Evolutionary conservation across 1,140 invertebrate genomes (phyloP).

Genomic region (Apis dorsata): DNA sequence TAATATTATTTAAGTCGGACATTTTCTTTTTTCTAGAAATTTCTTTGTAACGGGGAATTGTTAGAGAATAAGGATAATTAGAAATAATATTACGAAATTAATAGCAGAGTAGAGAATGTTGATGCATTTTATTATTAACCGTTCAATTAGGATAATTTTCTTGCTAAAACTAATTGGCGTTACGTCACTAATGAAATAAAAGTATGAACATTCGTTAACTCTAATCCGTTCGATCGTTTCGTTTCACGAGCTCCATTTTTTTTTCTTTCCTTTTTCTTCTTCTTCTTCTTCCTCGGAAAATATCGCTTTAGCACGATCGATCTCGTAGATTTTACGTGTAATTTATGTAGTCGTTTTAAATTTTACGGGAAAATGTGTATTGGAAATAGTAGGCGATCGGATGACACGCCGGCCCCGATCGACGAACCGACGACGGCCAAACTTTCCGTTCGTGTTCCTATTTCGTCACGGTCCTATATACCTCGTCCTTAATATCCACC

Average conservation of each 20-base stretch:
- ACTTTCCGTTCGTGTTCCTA: conserved; percentile 51
- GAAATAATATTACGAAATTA: too few species aligned
- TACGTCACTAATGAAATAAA: background rate
- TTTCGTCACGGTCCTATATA: conserved; percentile 57
- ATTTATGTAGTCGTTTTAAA: background rate
- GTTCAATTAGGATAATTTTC: too few species aligned
- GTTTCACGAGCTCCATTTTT: too few species aligned
- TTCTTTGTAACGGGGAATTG: too few species aligned
- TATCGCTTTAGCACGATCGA: too few species aligned
- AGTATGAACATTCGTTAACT: background rate
- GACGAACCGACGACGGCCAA: conserved; percentile 36
- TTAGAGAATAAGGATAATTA: too few species aligned
- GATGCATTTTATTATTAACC: too few species aligned
- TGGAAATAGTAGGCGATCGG: background rate
- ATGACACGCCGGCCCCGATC: conserved; percentile 37
- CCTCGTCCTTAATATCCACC: conserved; percentile 71
- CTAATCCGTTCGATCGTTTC: too few species aligned
- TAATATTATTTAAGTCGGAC: too few species aligned
- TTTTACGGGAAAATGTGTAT: background rate
- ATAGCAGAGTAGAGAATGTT: too few species aligned
- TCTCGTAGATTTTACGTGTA: background rate
- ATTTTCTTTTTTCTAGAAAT: too few species aligned
- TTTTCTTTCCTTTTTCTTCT: too few species aligned
- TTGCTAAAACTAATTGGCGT: background rate
- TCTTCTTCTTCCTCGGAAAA: background rate